Percentiles rank a stretch among this genome's conserved stretches.
Conservation (phyloP, 1,140 invertebrate species). For the Neoseiulus cucumeris region DNA sequence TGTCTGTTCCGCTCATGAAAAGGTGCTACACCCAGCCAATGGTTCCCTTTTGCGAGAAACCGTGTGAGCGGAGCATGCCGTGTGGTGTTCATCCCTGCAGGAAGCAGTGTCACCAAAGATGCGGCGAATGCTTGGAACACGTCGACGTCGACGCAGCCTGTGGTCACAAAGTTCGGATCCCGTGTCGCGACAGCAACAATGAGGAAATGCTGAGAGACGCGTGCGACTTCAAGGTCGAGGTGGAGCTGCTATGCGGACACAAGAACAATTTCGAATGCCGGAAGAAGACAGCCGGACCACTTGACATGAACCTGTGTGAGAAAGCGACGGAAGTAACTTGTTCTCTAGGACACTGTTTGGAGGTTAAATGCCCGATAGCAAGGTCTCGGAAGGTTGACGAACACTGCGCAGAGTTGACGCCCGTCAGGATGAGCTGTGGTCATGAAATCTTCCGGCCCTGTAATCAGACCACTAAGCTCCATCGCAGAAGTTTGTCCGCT, state of each 20-base stretch:
- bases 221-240: background rate
- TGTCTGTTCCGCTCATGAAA: background rate
- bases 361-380: too few species aligned
- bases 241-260: background rate
- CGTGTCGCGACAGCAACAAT: conserved; percentile 13
- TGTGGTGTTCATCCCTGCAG: conserved; percentile 17
- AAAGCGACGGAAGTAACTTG: background rate
- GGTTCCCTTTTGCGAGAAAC: background rate
- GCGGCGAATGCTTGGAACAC: conserved; percentile 13
- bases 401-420: background rate
- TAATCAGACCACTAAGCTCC: too few species aligned
- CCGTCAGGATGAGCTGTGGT: too few species aligned
- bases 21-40: background rate
- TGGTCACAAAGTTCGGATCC: conserved; percentile 15
- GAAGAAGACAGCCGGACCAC: background rate
- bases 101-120: conserved; percentile 13
- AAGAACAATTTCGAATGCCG: background rate
- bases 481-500: too few species aligned
- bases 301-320: conserved; percentile 31
- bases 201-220: background rate
- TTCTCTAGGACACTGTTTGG: too few species aligned
- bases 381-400: background rate
- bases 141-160: conserved; percentile 12
- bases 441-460: too few species aligned
- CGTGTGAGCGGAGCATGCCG: conserved; percentile 12